These are phyloP conservation scores for Grammomys dolichurus DNA, from an alignment of 2,113 vertebrate genomes.

Conservation along the genomic window DNA sequence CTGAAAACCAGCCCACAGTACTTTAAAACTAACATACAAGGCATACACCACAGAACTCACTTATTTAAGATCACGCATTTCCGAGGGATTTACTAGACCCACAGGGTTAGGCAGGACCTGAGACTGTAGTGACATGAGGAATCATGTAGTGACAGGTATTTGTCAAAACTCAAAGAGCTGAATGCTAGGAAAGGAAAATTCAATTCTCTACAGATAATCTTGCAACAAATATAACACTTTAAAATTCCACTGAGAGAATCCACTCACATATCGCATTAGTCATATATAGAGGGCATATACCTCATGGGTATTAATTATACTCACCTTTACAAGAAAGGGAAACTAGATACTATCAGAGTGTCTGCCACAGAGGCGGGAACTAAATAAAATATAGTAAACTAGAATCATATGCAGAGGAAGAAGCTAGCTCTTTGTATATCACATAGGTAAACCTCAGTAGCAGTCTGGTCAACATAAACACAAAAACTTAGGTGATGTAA, in stretches of 20 bases:
- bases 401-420: constrained; percentile 25
- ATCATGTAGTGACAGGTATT: neutral
- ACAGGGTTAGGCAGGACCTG: neutral
- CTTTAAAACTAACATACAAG: neutral
- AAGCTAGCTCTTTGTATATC: neutral
- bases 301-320: neutral
- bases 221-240: constrained; percentile 30
- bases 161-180: neutral
- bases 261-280: neutral
- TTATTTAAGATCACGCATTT: neutral
- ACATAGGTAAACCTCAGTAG: constrained; percentile 25
- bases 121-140: neutral
- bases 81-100: neutral
- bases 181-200: constrained; percentile 14
- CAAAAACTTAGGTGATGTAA: neutral
- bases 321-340: constrained; percentile 3
- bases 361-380: neutral
- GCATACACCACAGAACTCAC: neutral
- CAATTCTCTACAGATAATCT: neutral
- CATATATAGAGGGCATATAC: neutral
- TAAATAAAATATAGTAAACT: neutral
- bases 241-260: constrained; percentile 37
- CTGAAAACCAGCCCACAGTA: neutral
- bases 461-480: constrained; percentile 13
- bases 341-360: neutral